phyloP scores from a whole-genome alignment of 2,797 vertebrate species.

The Falco concolor region DNA sequence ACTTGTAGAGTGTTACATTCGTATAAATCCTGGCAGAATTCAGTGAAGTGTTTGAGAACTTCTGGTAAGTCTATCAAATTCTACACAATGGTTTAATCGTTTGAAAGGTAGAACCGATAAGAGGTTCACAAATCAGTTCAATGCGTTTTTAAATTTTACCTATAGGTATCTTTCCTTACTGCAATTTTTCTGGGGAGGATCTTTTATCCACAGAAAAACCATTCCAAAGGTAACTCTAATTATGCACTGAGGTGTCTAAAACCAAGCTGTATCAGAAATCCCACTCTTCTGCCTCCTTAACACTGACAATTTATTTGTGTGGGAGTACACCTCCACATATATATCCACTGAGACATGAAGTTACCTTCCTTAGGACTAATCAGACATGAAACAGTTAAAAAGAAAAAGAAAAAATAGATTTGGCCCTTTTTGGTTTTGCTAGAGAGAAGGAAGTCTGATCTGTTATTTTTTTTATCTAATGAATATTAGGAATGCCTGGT shows the following conservation, averaged over 20 bases:
- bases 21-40: background rate
- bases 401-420: background rate
- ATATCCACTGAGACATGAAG: background rate
- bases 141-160: background rate
- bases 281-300: background rate
- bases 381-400: background rate
- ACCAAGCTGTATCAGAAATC: background rate
- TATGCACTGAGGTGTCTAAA: background rate
- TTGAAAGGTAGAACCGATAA: background rate
- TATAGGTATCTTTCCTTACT: background rate
- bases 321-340: background rate
- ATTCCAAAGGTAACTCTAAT: background rate
- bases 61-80: background rate
- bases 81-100: background rate
- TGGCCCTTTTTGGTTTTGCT: background rate
- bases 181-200: background rate
- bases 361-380: background rate
- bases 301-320: background rate
- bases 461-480: background rate
- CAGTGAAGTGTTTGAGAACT: background rate
- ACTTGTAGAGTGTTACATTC: background rate
- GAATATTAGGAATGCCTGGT: background rate
- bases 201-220: background rate
- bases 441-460: background rate
- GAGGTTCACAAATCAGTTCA: background rate